Percentiles rank a stretch among this genome's conserved stretches.
phyloP scores from a whole-genome alignment of 2,888 invertebrate genomes.

The Lasioglossum calceatum region DNA sequence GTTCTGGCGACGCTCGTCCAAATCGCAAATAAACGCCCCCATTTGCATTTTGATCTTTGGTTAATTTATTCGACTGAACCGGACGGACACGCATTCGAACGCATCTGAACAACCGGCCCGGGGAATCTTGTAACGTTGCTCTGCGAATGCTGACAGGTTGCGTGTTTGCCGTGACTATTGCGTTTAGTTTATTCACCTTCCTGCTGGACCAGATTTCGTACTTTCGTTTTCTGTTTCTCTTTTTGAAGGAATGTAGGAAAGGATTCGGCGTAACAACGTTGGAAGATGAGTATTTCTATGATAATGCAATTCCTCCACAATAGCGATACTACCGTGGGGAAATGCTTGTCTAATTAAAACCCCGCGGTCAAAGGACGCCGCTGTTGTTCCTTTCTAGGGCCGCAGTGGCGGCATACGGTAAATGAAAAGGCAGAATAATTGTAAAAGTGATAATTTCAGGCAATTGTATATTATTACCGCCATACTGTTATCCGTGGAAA shows the following conservation, averaged over 20 bases:
- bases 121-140: constrained; percentile 22
- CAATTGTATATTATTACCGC: constrained; percentile 76
- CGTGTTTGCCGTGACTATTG: constrained; percentile 8
- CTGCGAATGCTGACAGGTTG: constrained; percentile 31
- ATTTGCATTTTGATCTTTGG: constrained; percentile 55
- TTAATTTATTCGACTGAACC: constrained; percentile 45
- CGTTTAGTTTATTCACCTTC: neutral
- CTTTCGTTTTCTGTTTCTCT: too few species aligned
- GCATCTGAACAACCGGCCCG: constrained; percentile 16
- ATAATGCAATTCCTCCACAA: neutral
- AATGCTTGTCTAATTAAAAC: constrained; percentile 2
- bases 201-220: neutral
- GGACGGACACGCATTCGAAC: constrained; percentile 35
- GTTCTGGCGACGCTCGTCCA: constrained; percentile 12
- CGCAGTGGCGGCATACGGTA: constrained; percentile 55
- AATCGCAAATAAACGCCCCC: neutral
- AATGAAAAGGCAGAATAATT: constrained; percentile 76
- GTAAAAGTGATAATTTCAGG: constrained; percentile 72
- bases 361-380: constrained; percentile 8
- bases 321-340: constrained; percentile 2
- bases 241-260: neutral
- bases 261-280: neutral
- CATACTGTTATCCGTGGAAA: constrained; percentile 60
- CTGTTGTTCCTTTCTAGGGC: constrained; percentile 54
- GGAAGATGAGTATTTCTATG: neutral